Percentiles rank a stretch among this genome's conserved stretches.
Evolutionary conservation across 2,113 vertebrate species (phyloP).

Genomic region (Sceloporus tristichus): DNA sequence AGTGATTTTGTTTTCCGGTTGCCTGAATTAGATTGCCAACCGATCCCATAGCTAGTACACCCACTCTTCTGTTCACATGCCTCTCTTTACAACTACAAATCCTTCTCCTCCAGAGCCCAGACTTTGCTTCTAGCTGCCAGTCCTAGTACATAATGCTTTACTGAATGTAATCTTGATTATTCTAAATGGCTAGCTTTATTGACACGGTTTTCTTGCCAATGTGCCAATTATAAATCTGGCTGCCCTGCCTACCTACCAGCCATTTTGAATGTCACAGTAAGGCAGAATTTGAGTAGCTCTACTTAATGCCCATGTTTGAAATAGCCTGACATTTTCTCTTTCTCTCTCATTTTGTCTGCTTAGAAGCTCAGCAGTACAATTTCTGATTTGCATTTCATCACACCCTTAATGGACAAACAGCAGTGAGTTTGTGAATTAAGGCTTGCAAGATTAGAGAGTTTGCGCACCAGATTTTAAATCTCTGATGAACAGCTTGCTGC

Average conservation of each 20-base stretch:
- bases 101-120: background rate
- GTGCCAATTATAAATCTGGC: background rate
- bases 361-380: constrained; percentile 54
- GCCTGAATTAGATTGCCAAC: background rate
- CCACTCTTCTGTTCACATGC: background rate
- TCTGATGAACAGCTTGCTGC: constrained; percentile 67
- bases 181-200: background rate
- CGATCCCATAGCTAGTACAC: background rate
- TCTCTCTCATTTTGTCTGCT: constrained; percentile 42
- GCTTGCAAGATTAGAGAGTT: constrained; percentile 63
- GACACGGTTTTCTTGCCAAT: background rate
- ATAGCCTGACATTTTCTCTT: constrained; percentile 34
- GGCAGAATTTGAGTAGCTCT: constrained; percentile 49
- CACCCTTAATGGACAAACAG: constrained; percentile 57
- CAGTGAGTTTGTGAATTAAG: constrained; percentile 55
- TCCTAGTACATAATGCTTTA: background rate
- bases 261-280: constrained; percentile 35
- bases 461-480: constrained; percentile 64
- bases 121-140: background rate
- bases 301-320: constrained; percentile 37
- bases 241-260: background rate
- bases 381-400: constrained; percentile 63
- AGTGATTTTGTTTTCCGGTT: background rate
- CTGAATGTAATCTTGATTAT: background rate
- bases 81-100: no score